A percentile compares a stretch with the other conserved stretches of the same genome.
phyloP scores from a whole-genome alignment of 2,113 vertebrate genomes.

The Cairina moschata region DNA sequence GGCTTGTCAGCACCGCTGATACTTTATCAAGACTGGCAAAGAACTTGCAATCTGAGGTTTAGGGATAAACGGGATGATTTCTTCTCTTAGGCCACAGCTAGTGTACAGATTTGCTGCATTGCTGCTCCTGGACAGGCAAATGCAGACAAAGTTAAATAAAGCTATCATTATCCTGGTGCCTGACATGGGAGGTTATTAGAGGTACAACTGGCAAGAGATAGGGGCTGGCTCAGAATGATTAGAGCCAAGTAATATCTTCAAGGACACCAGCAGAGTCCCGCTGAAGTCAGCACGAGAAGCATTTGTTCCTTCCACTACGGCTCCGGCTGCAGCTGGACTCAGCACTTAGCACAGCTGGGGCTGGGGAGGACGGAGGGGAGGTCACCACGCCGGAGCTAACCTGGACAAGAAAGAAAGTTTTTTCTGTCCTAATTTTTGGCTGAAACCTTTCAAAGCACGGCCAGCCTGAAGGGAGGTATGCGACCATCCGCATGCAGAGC shows the following conservation, averaged over 20 bases:
- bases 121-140: slow-evolving; percentile 28
- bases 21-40: not conserved
- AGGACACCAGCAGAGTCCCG: not conserved
- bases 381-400: fast-evolving
- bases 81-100: not conserved
- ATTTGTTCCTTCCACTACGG: not conserved
- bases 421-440: not conserved
- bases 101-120: not conserved
- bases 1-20: not conserved
- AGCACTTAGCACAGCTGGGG: not conserved
- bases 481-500: not conserved
- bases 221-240: not conserved
- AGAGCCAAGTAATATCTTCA: not conserved
- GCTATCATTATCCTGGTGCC: not conserved
- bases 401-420: not conserved
- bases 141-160: slow-evolving; percentile 16
- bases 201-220: not conserved
- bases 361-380: fast-evolving
- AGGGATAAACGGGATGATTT: slow-evolving; percentile 8
- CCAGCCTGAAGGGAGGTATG: not conserved
- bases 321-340: not conserved
- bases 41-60: not conserved
- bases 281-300: not conserved
- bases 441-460: fast-evolving
- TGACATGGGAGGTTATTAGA: not conserved